Percentiles rank a stretch among this genome's conserved stretches.
Conservation (phyloP, 2,113 vertebrate species). For the Hassar affinis region DNA sequence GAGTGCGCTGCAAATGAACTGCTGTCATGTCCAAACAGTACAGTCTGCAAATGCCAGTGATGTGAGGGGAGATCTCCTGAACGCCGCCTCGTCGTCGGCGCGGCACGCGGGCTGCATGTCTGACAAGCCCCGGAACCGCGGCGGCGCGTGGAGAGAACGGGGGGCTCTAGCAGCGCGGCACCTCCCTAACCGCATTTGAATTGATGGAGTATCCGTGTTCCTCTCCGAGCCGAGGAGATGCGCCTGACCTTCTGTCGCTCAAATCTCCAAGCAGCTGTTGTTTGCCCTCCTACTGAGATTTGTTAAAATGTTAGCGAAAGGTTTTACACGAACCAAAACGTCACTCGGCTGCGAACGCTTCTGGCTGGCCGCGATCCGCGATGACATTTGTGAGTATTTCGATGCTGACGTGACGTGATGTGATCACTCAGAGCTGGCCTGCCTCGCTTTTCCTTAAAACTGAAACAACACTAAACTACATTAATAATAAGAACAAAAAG, state of each 20-base stretch:
- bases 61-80: background rate
- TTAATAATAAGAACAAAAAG: background rate
- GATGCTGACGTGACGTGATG: too few relatives aligned
- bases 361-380: background rate
- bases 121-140: conserved; percentile 37
- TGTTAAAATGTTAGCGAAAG: conserved; percentile 58
- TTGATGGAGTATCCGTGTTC: conserved; percentile 47
- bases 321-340: conserved; percentile 38
- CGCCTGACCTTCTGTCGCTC: conserved; percentile 62
- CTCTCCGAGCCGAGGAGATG: conserved; percentile 51
- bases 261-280: conserved; percentile 62
- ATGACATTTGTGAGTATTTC: background rate
- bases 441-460: too few relatives aligned
- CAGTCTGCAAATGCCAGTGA: background rate
- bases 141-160: conserved; percentile 37
- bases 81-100: background rate
- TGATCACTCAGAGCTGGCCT: too few relatives aligned
- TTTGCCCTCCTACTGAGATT: conserved; percentile 53
- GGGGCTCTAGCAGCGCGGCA: conserved; percentile 31
- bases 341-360: background rate
- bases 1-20: background rate
- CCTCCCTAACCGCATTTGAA: conserved; percentile 35
- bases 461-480: background rate
- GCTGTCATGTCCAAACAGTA: background rate
- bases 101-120: conserved; percentile 29